These are phyloP conservation scores for Triplophysa rosa DNA, from an alignment of 2,113 vertebrate genomes.

Conservation along the genomic window DNA sequence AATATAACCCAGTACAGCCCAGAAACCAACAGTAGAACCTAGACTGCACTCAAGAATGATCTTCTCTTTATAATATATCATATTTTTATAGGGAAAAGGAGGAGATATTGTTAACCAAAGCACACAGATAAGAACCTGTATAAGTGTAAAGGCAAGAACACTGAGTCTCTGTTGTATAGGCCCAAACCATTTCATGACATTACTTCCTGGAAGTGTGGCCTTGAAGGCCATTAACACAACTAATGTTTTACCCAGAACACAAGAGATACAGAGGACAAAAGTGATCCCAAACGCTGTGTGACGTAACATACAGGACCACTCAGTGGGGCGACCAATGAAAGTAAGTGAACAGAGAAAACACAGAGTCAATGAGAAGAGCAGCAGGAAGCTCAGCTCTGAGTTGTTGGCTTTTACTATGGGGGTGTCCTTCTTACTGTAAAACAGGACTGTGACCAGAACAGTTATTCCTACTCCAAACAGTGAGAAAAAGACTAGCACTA, in stretches of 20 bases:
- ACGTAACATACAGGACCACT: constrained; percentile 73
- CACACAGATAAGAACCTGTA: constrained; percentile 67
- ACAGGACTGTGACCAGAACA: constrained; percentile 57
- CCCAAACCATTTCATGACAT: constrained; percentile 43
- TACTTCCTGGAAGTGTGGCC: constrained; percentile 64
- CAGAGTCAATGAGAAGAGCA: constrained; percentile 70
- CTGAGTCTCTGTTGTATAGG: constrained; percentile 66
- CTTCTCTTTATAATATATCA: constrained; percentile 57
- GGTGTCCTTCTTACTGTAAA: constrained; percentile 65
- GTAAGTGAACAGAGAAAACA: constrained; percentile 74
- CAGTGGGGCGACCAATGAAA: constrained; percentile 67
- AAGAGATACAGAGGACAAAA: constrained; percentile 71
- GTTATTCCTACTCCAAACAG: constrained; percentile 65
- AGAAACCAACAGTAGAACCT: constrained; percentile 64
- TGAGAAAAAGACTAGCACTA: constrained; percentile 65
- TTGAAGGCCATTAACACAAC: constrained; percentile 72
- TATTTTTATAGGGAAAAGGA: constrained; percentile 64
- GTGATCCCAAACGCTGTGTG: constrained; percentile 47
- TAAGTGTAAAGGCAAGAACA: constrained; percentile 62
- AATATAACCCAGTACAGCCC: constrained; percentile 59
- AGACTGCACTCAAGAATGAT: constrained; percentile 47
- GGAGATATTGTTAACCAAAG: constrained; percentile 67
- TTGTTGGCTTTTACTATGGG: constrained; percentile 72
- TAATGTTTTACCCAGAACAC: constrained; percentile 68
- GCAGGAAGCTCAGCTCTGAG: constrained; percentile 72